phyloP scores from a whole-genome alignment of 2,113 vertebrate species.

The Cinclus cinclus region DNA sequence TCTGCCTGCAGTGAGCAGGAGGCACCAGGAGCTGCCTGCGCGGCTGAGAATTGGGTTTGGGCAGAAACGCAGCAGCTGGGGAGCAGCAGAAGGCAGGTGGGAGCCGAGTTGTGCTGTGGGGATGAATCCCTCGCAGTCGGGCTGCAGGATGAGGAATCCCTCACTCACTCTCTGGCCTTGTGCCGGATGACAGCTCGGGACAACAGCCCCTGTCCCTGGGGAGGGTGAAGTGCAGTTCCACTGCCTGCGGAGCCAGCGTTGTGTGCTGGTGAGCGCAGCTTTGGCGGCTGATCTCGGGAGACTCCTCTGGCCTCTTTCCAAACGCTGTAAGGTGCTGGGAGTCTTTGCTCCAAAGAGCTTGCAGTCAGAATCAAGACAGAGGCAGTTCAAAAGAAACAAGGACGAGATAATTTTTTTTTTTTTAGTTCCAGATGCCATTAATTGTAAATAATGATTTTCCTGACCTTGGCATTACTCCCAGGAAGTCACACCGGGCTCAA shows the following conservation, averaged over 20 bases:
- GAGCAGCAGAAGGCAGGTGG: not conserved
- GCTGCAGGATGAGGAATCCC: not conserved
- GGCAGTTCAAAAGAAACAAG: not conserved
- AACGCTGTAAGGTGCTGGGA: not conserved
- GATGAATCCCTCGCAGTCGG: not conserved
- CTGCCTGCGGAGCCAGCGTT: not conserved
- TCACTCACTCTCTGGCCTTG: not conserved
- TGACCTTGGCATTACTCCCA: slow-evolving; percentile 30
- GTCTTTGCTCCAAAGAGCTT: not conserved
- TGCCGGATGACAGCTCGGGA: not conserved
- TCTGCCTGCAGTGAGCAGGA: not conserved
- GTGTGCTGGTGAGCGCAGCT: not conserved
- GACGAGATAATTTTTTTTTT: not conserved
- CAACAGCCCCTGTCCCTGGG: not conserved
- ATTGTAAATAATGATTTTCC: not conserved
- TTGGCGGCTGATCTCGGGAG: not conserved
- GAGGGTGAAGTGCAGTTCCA: not conserved
- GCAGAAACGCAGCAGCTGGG: not conserved
- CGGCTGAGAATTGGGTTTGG: not conserved
- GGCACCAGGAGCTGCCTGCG: not conserved
- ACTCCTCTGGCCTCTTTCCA: not conserved
- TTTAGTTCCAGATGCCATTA: not conserved
- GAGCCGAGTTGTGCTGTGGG: not conserved
- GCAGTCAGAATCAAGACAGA: not conserved
- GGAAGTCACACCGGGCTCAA: not conserved